phyloP scores from a whole-genome alignment of 2,113 vertebrate species.

The Platycercus adscitus region DNA sequence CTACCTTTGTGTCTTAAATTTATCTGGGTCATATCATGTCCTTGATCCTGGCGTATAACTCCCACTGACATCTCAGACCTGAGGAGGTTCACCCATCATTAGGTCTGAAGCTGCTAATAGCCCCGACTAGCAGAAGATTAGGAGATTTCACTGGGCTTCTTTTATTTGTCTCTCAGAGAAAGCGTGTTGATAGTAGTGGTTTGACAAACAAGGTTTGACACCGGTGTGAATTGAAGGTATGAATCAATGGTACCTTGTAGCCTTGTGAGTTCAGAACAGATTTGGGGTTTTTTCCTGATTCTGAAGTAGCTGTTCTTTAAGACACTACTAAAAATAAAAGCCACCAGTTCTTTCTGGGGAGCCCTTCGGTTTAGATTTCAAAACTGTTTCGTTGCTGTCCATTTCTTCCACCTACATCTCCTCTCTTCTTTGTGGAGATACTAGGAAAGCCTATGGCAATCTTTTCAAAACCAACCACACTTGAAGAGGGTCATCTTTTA shows the following conservation, averaged over 20 bases:
- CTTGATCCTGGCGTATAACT: slow-evolving; percentile 11
- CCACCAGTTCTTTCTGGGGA: neutral
- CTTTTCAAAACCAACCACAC: neutral
- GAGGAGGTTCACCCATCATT: slow-evolving; percentile 49
- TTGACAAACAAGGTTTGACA: slow-evolving; percentile 54
- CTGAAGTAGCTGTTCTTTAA: neutral
- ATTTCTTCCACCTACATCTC: neutral
- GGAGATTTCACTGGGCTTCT: neutral
- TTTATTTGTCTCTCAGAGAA: neutral
- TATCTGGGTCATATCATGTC: neutral
- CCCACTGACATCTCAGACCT: slow-evolving; percentile 44
- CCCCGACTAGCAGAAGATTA: neutral
- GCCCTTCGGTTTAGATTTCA: neutral
- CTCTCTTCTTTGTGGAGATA: neutral
- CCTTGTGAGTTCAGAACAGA: neutral
- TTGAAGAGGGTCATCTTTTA: neutral
- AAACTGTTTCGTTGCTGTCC: neutral
- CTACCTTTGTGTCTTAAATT: slow-evolving; percentile 31
- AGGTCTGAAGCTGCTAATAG: slow-evolving; percentile 27
- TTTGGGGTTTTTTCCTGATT: neutral
- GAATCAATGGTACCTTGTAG: neutral
- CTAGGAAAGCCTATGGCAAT: neutral
- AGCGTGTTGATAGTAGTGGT: neutral
- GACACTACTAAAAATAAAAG: neutral
- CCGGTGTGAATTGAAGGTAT: neutral